A percentile compares a stretch with the other conserved stretches of the same genome.
These are phyloP conservation scores for Xiphophorus couchianus DNA, from an alignment of 2,113 vertebrate species.

Conservation along the genomic window DNA sequence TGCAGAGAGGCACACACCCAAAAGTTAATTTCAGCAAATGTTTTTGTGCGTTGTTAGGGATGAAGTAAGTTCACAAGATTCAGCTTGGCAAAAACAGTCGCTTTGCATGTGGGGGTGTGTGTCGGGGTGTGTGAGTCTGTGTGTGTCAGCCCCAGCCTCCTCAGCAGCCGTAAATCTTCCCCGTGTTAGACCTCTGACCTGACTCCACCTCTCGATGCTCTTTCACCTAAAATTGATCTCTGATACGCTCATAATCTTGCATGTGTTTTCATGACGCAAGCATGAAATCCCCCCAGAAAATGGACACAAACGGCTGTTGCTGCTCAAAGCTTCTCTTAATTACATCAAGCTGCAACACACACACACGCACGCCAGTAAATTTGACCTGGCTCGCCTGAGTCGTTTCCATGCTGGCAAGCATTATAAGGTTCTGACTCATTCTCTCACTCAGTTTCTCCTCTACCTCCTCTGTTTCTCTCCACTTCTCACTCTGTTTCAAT, in stretches of 20 bases:
- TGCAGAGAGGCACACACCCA: neutral
- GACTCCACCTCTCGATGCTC: conserved; percentile 31
- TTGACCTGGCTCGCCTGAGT: conserved; percentile 53
- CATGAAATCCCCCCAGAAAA: conserved; percentile 42
- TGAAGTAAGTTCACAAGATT: conserved; percentile 1
- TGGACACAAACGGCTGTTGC: conserved; percentile 48
- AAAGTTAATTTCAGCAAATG: conserved; percentile 11
- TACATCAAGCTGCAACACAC: conserved; percentile 73
- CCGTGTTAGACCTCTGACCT: conserved; percentile 51
- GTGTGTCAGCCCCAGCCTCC: conserved; percentile 11
- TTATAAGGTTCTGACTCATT: conserved; percentile 72
- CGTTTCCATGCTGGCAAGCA: conserved; percentile 71
- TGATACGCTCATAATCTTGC: conserved; percentile 35
- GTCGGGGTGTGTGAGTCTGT: neutral
- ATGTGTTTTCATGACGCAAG: conserved; percentile 45
- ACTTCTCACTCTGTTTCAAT: conserved; percentile 22
- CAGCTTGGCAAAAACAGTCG: conserved; percentile 39
- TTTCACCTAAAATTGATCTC: conserved; percentile 34
- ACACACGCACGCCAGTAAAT: conserved; percentile 34
- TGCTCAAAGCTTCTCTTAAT: conserved; percentile 67
- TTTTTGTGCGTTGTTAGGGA: conserved; percentile 7
- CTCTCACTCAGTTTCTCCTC: conserved; percentile 40
- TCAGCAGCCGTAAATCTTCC: conserved; percentile 32
- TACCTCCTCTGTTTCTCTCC: conserved; percentile 28
- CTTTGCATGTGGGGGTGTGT: conserved; percentile 4